Conservation (phyloP, 2,797 vertebrate genomes). For the Hapalemur alaotrensis region DNA sequence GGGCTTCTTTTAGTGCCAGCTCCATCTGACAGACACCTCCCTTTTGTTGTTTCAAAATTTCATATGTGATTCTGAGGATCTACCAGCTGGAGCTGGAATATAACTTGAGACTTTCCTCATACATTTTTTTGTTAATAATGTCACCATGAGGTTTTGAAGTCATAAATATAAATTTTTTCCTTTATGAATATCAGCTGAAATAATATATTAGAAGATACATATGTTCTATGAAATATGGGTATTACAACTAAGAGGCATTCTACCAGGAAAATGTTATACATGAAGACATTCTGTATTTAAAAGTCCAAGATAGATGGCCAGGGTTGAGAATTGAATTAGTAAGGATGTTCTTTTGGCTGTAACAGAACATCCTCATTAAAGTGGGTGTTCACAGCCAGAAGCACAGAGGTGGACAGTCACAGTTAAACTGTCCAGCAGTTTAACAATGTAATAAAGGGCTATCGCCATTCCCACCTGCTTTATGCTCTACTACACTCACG, state of each 20-base stretch:
- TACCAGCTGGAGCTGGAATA: not conserved
- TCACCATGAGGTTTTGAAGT: slow-evolving; percentile 8
- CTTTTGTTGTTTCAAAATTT: not conserved
- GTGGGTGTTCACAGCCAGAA: not conserved
- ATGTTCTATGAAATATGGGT: not conserved
- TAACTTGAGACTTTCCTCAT: not conserved
- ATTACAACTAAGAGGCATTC: not conserved
- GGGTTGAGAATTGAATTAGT: not conserved
- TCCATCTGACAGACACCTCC: not conserved
- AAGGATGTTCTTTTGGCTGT: not conserved
- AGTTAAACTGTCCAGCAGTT: not conserved
- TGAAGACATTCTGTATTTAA: not conserved
- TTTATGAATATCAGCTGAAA: not conserved
- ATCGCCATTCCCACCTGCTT: not conserved
- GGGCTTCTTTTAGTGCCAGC: not conserved
- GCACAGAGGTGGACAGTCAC: not conserved
- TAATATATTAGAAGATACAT: not conserved
- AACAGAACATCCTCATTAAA: not conserved
- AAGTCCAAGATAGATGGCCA: not conserved
- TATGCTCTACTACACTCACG: not conserved
- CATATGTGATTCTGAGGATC: not conserved
- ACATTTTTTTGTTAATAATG: not conserved
- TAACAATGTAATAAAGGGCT: not conserved
- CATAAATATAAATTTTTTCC: not conserved
- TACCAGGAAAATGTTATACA: not conserved